Percentiles rank a stretch among this genome's conserved stretches.
phyloP scores from a whole-genome alignment of 2,797 vertebrate genomes.

The Clarias laeviceps region DNA sequence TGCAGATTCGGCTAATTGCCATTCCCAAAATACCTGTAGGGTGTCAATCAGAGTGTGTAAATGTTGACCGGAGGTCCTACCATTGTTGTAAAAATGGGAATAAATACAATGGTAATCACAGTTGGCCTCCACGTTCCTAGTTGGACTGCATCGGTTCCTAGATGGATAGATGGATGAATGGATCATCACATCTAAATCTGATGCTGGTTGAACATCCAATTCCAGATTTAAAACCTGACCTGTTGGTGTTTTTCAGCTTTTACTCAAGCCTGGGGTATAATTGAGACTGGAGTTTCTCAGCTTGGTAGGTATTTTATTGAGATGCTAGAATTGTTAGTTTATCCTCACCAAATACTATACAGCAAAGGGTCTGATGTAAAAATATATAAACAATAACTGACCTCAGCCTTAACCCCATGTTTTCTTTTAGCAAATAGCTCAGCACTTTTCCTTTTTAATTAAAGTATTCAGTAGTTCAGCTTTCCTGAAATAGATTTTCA shows the following conservation, averaged over 20 bases:
- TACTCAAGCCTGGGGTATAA: neutral
- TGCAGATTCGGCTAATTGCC: too few species aligned
- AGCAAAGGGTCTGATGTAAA: neutral
- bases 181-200: too few species aligned
- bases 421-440: neutral
- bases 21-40: too few species aligned
- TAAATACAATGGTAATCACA: too few species aligned
- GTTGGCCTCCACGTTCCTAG: too few species aligned
- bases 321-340: neutral
- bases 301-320: fast-evolving
- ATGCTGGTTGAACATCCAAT: too few species aligned
- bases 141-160: too few species aligned
- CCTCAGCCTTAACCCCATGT: neutral
- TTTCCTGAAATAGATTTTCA: neutral
- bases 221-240: too few species aligned
- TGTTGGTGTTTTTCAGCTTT: neutral
- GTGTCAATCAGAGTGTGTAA: too few species aligned
- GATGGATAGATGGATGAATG: too few species aligned
- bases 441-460: neutral
- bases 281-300: neutral
- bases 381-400: neutral
- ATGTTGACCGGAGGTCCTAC: too few species aligned
- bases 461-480: neutral
- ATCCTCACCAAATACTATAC: neutral
- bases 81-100: too few species aligned